Evolutionary conservation across 1,140 invertebrate genomes (phyloP).

Genomic region (Littorina saxatilis): DNA sequence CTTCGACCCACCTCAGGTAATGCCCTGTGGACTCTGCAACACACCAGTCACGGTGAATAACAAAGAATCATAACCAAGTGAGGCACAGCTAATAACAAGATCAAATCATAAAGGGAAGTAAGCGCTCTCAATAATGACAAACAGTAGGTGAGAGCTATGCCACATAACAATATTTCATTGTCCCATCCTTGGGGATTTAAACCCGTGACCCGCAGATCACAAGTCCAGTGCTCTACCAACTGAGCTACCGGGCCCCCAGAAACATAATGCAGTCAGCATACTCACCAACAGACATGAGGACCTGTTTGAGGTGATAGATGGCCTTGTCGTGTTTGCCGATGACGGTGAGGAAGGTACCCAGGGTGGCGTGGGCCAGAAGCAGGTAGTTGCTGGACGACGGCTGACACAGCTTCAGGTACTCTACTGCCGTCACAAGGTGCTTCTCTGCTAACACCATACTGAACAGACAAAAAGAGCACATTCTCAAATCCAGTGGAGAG

Average conservation of each 20-base stretch:
- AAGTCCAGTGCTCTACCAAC: too few species aligned
- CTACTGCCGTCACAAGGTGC: constrained; percentile 57
- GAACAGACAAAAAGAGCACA: neutral
- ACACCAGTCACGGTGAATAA: neutral
- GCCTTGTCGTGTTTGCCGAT: constrained; percentile 66
- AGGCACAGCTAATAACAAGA: too few species aligned
- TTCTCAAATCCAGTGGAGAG: too few species aligned
- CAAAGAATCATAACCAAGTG: too few species aligned
- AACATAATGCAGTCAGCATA: too few species aligned
- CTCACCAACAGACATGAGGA: constrained; percentile 64
- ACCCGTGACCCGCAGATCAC: too few species aligned
- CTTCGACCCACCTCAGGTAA: constrained; percentile 67
- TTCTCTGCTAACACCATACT: constrained; percentile 65
- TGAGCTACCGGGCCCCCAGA: too few species aligned
- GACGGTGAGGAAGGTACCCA: constrained; percentile 69
- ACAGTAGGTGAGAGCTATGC: neutral
- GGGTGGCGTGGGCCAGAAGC: constrained; percentile 64
- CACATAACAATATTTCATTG: too few species aligned
- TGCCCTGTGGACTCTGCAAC: neutral
- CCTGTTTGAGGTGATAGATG: constrained; percentile 62
- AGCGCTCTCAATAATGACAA: too few species aligned
- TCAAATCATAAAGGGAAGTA: too few species aligned
- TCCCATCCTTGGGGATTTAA: too few species aligned
- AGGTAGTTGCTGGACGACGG: constrained; percentile 63
- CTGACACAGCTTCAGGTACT: constrained; percentile 67